These are phyloP conservation scores for Aldrovandia affinis DNA, from an alignment of 2,797 vertebrate genomes.

Conservation along the genomic window DNA sequence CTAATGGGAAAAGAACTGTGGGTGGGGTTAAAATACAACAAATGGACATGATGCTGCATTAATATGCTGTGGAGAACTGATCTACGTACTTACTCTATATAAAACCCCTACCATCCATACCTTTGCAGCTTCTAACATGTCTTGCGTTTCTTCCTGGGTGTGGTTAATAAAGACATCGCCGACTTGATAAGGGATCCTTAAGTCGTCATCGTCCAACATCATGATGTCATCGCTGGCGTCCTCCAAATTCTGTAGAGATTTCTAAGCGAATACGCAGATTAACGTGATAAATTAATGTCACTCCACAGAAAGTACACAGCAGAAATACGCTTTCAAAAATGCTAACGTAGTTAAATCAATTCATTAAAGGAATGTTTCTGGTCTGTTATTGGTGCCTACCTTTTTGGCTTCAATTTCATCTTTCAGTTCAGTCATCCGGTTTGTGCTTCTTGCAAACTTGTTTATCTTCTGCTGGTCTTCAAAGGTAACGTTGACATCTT, in stretches of 20 bases:
- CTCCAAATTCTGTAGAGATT: conserved; percentile 92
- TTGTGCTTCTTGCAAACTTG: conserved; percentile 95
- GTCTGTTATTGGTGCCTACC: conserved; percentile 61
- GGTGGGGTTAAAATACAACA: too few species aligned
- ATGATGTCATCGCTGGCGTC: conserved; percentile 95
- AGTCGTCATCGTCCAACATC: conserved; percentile 87
- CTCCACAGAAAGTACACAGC: too few species aligned
- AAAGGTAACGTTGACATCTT: conserved; percentile 96
- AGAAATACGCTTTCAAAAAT: background rate
- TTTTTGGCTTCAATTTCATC: conserved; percentile 96
- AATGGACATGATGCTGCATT: too few species aligned
- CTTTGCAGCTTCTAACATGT: conserved; percentile 94
- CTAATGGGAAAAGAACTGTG: too few species aligned
- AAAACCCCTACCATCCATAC: conserved; percentile 66
- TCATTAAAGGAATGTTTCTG: too few species aligned
- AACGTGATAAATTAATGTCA: background rate
- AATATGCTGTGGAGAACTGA: too few species aligned
- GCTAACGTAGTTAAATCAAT: background rate
- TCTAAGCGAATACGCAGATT: conserved; percentile 66
- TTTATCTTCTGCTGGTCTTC: conserved; percentile 99
- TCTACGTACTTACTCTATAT: too few species aligned
- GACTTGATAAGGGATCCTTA: conserved; percentile 91
- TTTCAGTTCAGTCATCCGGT: conserved; percentile 90
- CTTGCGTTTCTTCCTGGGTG: conserved; percentile 91
- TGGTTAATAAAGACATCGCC: conserved; percentile 96